Percentiles rank a stretch among this genome's conserved stretches.
These are phyloP conservation scores for Morelia viridis DNA, from an alignment of 2,797 vertebrate species.

Conservation along the genomic window DNA sequence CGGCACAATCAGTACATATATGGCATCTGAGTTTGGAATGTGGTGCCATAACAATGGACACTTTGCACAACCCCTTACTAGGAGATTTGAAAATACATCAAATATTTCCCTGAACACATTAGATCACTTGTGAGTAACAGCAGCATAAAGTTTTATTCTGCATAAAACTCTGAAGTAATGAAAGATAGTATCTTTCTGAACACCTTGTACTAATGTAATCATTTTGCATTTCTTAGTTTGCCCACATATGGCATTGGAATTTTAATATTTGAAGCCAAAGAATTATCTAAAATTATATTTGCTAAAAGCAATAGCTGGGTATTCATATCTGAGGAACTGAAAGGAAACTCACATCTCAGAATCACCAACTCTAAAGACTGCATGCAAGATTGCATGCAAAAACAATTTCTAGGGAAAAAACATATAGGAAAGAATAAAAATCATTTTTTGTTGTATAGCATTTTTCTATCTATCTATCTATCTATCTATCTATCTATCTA, in stretches of 20 bases:
- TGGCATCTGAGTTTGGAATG: neutral
- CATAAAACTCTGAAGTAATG: constrained; percentile 45
- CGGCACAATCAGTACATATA: no score
- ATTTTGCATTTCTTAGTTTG: constrained; percentile 35
- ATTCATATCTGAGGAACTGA: neutral
- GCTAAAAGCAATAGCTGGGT: neutral
- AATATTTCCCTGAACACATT: neutral
- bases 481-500: no score
- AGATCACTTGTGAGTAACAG: neutral
- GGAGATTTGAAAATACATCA: neutral
- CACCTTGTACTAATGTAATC: constrained; percentile 21
- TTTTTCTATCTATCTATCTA: no score
- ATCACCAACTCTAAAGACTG: neutral
- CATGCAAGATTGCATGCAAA: neutral
- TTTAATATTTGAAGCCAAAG: constrained; percentile 2
- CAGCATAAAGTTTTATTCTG: constrained; percentile 19
- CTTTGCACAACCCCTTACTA: neutral
- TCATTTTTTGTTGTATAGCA: neutral
- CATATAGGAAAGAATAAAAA: neutral
- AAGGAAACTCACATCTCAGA: neutral
- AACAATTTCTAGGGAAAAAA: neutral
- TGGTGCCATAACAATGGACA: no score
- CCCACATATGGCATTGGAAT: constrained; percentile 16
- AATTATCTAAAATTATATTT: constrained; percentile 1
- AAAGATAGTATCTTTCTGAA: constrained; percentile 13